Evolutionary conservation across 92 coral and sea anemone genomes (phyloP).

Genomic region (Anthopleura xanthogrammica): DNA sequence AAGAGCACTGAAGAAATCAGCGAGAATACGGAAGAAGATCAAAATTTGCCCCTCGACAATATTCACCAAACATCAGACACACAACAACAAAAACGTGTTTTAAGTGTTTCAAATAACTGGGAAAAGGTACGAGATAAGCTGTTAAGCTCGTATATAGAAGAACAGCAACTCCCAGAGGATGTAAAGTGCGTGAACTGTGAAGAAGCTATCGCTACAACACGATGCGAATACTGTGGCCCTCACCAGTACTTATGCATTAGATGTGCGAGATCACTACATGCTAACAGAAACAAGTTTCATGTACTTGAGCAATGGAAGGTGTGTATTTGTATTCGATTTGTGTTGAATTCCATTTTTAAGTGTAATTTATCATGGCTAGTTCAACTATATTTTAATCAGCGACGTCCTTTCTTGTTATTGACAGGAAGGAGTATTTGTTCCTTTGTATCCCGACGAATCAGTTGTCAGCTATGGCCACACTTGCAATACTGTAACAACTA

Average conservation of each 20-base stretch:
- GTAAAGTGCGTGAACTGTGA: constrained; percentile 33
- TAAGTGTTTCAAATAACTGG: constrained; percentile 50
- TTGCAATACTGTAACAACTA: constrained; percentile 20
- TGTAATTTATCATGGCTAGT: neutral
- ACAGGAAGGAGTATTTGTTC: constrained; percentile 37
- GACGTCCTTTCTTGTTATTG: neutral
- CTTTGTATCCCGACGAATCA: constrained; percentile 30
- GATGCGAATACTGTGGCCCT: too few relatives aligned
- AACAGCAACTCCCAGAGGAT: constrained; percentile 30
- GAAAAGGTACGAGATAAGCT: constrained; percentile 42
- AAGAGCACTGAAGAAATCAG: too few relatives aligned
- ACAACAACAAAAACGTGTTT: constrained; percentile 30
- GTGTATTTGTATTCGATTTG: neutral
- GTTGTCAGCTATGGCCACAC: constrained; percentile 42
- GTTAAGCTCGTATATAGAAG: constrained; percentile 21
- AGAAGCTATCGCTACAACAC: too few relatives aligned
- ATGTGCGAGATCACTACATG: too few relatives aligned
- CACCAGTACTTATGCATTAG: too few relatives aligned
- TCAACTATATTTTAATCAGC: neutral
- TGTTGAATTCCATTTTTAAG: neutral
- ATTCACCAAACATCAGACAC: constrained; percentile 8
- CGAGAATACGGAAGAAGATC: too few relatives aligned
- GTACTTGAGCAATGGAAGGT: constrained; percentile 61
- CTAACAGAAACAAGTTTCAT: constrained; percentile 50
- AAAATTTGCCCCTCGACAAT: neutral